Base-by-base conservation (phyloP, 2,113 vertebrate species). In the Xerus inauris region DNA sequence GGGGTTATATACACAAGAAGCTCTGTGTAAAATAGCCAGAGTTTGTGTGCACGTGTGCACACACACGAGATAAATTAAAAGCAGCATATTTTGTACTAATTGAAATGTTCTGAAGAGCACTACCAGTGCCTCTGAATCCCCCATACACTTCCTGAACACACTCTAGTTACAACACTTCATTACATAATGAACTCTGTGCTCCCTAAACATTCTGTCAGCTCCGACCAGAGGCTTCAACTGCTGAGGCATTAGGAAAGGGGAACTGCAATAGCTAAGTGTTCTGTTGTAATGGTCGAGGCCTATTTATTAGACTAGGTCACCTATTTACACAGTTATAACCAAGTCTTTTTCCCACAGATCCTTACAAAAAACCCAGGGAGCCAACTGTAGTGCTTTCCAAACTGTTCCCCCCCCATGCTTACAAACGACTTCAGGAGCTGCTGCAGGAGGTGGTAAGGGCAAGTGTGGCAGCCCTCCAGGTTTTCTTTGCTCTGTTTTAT, bases 101-200 rank as follows among this genome's bases (percentile, higher is more conserved):
- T 90, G 42, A 88, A 95, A 86, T 83, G 20, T 94, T 76, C 32
- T 64, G 24, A 95, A 91, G 67, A 89, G 62, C 47, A 42, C 75
- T 35, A 84, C 13, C 32, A 0, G 45, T 38, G 57, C 49, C 32
- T 93, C 45, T 30, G 73, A 85, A 73, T 80, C 10, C 73, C 82
- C 82, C 49, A 42, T 73, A 77, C 45, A 40, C 47, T 64, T 91
- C 35, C 42, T 24, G 54, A 94, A 94, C 32, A 69, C 1, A 32
- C n/a, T 73, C 62, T 73, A 51, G 65, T 91, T 92, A 54, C 2
- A 54, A 49, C 38, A 92, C n/a, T 87, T 93, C 59, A 87, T 92
- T 94, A 80, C 47, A 90, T 64, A 90, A 96, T 83, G 49, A 96
- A 72, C 67, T 84, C 38, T 64, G 32, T 54, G 87, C 14, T 97